These are phyloP conservation scores for Heterotis niloticus DNA, from an alignment of 2,113 vertebrate species.

Conservation along the genomic window DNA sequence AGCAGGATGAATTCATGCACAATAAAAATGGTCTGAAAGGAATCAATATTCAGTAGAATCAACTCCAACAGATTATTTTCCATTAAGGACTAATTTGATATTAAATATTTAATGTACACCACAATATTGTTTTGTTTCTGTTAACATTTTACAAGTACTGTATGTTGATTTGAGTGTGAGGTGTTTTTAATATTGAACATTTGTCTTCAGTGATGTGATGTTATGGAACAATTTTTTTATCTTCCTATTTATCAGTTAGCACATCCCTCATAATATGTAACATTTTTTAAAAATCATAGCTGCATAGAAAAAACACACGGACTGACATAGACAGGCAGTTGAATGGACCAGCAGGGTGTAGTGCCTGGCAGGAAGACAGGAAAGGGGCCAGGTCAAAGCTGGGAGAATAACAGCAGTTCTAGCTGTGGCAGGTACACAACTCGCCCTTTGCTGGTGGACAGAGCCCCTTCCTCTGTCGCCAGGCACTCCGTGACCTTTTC, in stretches of 20 bases:
- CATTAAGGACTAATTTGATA: no score
- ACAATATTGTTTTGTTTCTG: no score
- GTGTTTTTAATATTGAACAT: no score
- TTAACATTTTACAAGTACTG: no score
- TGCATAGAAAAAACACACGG: neutral
- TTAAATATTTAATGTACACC: no score
- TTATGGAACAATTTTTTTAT: no score
- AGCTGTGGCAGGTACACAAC: neutral
- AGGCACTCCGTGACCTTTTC: conserved; percentile 36
- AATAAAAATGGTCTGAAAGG: neutral
- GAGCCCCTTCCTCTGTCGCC: conserved; percentile 26
- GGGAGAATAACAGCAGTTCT: neutral
- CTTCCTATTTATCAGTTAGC: no score
- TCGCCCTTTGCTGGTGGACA: conserved; percentile 1
- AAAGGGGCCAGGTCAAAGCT: neutral
- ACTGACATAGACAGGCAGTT: neutral
- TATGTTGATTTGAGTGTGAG: no score
- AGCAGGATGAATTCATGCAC: neutral
- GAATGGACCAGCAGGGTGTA: neutral
- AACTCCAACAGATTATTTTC: no score
- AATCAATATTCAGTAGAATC: neutral
- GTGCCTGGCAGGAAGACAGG: neutral
- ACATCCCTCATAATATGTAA: no score
- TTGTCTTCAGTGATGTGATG: no score
- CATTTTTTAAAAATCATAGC: neutral